phyloP scores from a whole-genome alignment of 1,140 invertebrate genomes.

The Temnothorax nylanderi region DNA sequence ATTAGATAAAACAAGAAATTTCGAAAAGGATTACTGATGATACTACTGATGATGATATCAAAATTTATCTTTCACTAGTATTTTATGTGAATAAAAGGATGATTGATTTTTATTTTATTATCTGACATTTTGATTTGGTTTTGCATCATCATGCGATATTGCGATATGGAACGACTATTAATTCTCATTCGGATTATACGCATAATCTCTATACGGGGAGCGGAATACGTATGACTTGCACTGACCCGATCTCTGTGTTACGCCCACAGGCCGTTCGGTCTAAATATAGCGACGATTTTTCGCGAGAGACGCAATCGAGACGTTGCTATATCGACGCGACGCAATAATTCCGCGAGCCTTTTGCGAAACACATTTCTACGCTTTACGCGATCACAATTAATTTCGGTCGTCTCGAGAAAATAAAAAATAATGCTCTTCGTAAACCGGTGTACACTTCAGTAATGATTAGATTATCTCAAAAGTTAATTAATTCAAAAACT shows the following conservation, averaged over 20 bases:
- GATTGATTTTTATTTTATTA: background rate
- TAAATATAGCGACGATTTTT: conserved; percentile 61
- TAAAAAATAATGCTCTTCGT: background rate
- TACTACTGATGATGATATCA: background rate
- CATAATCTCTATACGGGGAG: conserved; percentile 17
- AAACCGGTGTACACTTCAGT: background rate
- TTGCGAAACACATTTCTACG: background rate
- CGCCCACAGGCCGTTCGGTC: conserved; percentile 34
- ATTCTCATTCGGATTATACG: background rate
- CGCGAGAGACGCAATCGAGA: conserved; percentile 37
- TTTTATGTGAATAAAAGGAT: background rate
- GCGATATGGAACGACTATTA: background rate
- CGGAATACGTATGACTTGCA: conserved; percentile 16
- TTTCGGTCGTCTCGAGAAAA: background rate
- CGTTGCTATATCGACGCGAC: background rate
- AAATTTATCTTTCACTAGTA: background rate
- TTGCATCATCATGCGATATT: background rate
- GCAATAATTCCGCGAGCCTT: background rate
- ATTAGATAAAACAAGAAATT: background rate
- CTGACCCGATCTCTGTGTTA: conserved; percentile 43
- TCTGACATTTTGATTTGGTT: background rate
- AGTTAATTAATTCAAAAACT: background rate
- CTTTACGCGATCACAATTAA: background rate
- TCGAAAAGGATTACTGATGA: background rate
- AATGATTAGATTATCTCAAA: background rate